Evolutionary conservation across 2,113 vertebrate genomes (phyloP).

Genomic region (Callipepla squamata): DNA sequence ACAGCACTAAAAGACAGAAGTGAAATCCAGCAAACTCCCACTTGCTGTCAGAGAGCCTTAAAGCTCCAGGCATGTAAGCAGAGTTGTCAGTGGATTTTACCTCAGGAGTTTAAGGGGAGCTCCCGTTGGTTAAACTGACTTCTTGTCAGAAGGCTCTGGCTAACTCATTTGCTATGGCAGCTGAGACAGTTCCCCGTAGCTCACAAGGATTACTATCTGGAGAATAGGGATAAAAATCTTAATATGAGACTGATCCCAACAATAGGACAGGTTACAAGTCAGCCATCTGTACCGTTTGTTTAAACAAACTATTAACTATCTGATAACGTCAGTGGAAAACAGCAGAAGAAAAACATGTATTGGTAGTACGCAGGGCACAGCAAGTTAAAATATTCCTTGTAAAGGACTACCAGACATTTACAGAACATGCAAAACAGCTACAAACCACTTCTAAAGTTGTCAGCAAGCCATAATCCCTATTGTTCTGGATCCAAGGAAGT

Average conservation of each 20-base stretch:
- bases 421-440: not conserved
- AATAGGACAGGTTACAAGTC: not conserved
- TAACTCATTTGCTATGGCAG: not conserved
- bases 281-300: not conserved
- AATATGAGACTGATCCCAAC: not conserved
- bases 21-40: not conserved
- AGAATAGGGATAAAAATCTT: not conserved
- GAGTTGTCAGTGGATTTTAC: not conserved
- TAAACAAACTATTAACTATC: not conserved
- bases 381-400: not conserved
- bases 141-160: not conserved
- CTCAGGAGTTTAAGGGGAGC: not conserved
- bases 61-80: not conserved
- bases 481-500: not conserved
- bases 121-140: not conserved
- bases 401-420: not conserved
- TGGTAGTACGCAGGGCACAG: not conserved
- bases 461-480: not conserved
- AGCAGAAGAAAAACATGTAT: not conserved
- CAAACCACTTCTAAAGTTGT: not conserved
- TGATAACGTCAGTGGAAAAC: not conserved
- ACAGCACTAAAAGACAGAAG: not conserved
- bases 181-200: not conserved
- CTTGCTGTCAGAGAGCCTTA: not conserved
- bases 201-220: not conserved